Conservation (phyloP, 2,113 vertebrate genomes). For the Microtus ochrogaster region DNA sequence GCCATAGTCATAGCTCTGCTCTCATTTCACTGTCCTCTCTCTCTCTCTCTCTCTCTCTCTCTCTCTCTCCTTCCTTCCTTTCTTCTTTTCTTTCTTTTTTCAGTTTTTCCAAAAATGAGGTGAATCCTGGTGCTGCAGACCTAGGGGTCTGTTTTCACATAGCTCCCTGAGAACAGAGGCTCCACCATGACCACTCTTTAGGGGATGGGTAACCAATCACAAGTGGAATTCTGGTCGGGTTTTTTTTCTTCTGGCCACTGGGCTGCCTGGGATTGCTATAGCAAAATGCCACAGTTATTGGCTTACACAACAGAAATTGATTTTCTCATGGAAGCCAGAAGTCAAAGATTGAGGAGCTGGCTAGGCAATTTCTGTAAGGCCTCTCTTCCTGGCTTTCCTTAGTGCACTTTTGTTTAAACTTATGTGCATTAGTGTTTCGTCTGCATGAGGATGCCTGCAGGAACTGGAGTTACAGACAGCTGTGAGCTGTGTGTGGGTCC, state of each 20-base stretch:
- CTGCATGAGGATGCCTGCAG: neutral
- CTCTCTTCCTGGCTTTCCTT: neutral
- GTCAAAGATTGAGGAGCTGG: neutral
- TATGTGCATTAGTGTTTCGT: neutral
- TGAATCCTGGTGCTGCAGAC: neutral
- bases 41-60: too few relatives aligned
- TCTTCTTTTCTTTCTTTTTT: neutral
- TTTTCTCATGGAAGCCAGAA: neutral
- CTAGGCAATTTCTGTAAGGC: neutral
- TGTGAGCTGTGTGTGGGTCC: neutral
- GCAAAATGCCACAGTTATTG: neutral
- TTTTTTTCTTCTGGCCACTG: neutral
- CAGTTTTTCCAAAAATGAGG: neutral
- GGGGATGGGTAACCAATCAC: neutral
- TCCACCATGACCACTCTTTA: neutral
- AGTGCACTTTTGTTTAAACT: too few relatives aligned
- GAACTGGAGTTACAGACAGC: neutral
- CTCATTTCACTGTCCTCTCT: neutral
- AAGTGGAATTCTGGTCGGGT: neutral
- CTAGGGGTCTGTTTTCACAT: neutral
- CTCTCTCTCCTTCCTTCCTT: too few relatives aligned
- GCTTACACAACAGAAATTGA: neutral
- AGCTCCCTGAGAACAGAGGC: neutral
- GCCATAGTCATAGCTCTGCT: neutral
- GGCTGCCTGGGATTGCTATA: neutral